Percentiles rank a stretch among this genome's conserved stretches.
These are phyloP conservation scores for Syngnathus rostellatus DNA, from an alignment of 2,797 vertebrate species.

Conservation along the genomic window DNA sequence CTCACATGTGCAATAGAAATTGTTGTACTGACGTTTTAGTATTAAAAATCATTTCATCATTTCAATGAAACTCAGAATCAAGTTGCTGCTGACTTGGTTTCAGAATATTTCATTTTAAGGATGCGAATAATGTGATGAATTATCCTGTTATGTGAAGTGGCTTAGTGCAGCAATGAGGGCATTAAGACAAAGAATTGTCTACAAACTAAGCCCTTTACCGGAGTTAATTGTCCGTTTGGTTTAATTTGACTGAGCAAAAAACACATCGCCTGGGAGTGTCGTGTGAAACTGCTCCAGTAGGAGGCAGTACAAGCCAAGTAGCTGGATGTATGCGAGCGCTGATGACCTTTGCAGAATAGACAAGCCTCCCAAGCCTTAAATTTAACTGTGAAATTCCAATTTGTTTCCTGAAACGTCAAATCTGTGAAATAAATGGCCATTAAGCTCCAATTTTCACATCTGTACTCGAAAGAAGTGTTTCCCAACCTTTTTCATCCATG, in stretches of 20 bases:
- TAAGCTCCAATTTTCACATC: neutral
- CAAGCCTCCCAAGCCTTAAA: neutral
- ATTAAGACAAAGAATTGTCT: conserved; percentile 6
- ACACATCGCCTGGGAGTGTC: neutral
- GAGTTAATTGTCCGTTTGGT: conserved; percentile 1
- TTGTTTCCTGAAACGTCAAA: neutral
- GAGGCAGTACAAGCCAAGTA: conserved; percentile 47
- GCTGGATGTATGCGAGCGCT: neutral
- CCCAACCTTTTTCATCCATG: no score
- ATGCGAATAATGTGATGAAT: neutral
- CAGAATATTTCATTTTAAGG: neutral
- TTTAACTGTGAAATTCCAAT: neutral
- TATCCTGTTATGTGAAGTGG: neutral
- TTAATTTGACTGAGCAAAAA: neutral
- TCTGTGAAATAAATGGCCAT: neutral
- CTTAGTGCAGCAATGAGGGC: conserved; percentile 5
- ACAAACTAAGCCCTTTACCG: conserved; percentile 25
- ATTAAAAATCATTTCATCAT: neutral
- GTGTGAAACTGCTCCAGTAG: conserved; percentile 33
- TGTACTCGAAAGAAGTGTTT: neutral
- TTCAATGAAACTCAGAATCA: neutral
- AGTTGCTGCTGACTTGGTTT: neutral
- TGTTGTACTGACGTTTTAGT: neutral
- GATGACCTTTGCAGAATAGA: neutral
- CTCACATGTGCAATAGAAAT: neutral